These are phyloP conservation scores for Netelia inedita DNA, from an alignment of 2,888 invertebrate genomes.

Conservation along the genomic window DNA sequence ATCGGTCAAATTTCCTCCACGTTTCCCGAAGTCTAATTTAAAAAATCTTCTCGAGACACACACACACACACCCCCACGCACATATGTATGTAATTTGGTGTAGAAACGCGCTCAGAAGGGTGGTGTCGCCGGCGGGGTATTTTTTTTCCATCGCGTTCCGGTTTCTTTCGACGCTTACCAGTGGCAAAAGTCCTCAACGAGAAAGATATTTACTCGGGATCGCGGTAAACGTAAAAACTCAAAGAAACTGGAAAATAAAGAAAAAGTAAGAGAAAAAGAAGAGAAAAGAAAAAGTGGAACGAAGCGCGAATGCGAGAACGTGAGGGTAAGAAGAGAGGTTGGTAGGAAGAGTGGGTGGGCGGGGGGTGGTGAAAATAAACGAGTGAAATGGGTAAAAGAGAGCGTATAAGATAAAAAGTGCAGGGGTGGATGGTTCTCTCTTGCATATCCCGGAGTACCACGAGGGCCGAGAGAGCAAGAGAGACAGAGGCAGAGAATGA, in stretches of 20 bases:
- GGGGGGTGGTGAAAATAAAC: conserved; percentile 19
- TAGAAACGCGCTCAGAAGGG: neutral
- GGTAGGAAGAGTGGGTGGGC: conserved; percentile 8
- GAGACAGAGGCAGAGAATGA: neutral
- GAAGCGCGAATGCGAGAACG: neutral
- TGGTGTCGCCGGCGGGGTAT: conserved; percentile 10
- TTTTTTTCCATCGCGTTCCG: conserved; percentile 20
- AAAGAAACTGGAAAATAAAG: conserved; percentile 42
- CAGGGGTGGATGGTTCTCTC: conserved; percentile 14
- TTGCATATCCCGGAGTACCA: neutral
- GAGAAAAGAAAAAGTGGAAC: conserved; percentile 40
- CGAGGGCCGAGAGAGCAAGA: neutral
- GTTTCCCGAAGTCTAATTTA: neutral
- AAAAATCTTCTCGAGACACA: neutral
- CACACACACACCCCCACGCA: neutral
- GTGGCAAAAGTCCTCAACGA: conserved; percentile 41
- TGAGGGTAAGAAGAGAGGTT: conserved; percentile 11
- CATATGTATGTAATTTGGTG: neutral
- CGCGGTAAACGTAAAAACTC: conserved; percentile 54
- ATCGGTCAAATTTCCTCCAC: conserved; percentile 18
- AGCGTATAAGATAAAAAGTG: conserved; percentile 42
- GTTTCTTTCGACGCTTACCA: neutral
- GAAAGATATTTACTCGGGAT: conserved; percentile 57
- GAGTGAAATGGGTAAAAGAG: conserved; percentile 35
- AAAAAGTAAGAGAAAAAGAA: conserved; percentile 24